These are phyloP conservation scores for Tetranychus truncatus DNA, from an alignment of 2,888 invertebrate species.

Conservation along the genomic window DNA sequence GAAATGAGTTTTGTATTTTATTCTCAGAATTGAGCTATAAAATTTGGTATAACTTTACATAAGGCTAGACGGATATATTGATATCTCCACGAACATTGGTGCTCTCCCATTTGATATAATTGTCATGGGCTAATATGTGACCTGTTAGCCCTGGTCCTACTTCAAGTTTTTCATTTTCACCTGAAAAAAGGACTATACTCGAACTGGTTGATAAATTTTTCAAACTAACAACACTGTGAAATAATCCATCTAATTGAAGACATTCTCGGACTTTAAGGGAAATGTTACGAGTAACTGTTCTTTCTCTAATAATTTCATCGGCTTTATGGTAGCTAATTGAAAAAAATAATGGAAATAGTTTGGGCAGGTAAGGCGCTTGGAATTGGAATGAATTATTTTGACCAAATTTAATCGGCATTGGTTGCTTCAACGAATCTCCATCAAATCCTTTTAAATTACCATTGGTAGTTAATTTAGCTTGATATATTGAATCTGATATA, in stretches of 20 bases:
- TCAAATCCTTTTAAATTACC: not conserved
- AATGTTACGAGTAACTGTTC: not conserved
- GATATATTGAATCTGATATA: not conserved
- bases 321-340: constrained; percentile 4
- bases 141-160: constrained; percentile 8
- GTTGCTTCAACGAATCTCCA: not conserved
- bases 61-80: not conserved
- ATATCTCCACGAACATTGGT: not conserved
- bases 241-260: constrained; percentile 2
- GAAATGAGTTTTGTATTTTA: too few relatives aligned
- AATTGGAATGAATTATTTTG: constrained; percentile 8
- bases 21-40: too few relatives aligned
- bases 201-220: not conserved
- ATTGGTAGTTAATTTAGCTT: constrained; percentile 11
- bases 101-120: not conserved
- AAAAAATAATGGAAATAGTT: not conserved
- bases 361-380: not conserved
- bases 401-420: not conserved
- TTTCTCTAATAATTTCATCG: not conserved
- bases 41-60: not conserved
- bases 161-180: constrained; percentile 10
- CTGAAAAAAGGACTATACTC: not conserved
- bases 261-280: constrained; percentile 10
- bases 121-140: constrained; percentile 10
- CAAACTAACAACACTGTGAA: constrained; percentile 14